Evolutionary conservation across 64 coral and sea anemone species (phyloP).

Genomic region (Pachyseris speciosa): DNA sequence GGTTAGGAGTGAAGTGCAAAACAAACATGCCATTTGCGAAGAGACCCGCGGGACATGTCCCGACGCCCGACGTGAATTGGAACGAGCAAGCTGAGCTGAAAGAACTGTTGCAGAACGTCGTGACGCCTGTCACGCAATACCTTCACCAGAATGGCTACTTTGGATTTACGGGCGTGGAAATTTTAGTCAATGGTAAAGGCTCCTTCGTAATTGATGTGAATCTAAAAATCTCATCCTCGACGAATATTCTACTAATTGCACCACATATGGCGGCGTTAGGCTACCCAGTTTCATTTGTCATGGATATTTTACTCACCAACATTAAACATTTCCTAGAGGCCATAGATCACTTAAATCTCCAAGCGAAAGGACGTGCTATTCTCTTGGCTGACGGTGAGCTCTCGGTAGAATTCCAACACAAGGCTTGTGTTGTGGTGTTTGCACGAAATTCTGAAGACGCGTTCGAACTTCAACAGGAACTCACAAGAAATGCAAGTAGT

Average conservation of each 20-base stretch:
- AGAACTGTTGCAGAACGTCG: conserved; percentile 38
- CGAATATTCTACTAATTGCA: conserved; percentile 75
- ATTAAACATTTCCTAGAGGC: conserved; percentile 50
- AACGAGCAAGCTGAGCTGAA: conserved; percentile 81
- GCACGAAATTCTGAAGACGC: conserved; percentile 63
- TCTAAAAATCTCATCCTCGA: conserved; percentile 73
- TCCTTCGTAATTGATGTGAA: conserved; percentile 82
- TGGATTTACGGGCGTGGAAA: conserved; percentile 80
- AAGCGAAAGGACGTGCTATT: conserved; percentile 55
- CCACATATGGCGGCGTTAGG: conserved; percentile 80
- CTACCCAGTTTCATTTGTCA: conserved; percentile 63
- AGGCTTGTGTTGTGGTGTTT: conserved; percentile 72
- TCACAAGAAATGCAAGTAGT: neutral
- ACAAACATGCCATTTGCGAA: conserved; percentile 72
- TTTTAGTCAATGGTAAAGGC: conserved; percentile 75
- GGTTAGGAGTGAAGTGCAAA: conserved; percentile 82
- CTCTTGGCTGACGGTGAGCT: conserved; percentile 50
- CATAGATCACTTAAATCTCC: conserved; percentile 68
- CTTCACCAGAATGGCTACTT: conserved; percentile 91
- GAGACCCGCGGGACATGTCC: conserved; percentile 18
- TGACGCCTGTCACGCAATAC: conserved; percentile 78
- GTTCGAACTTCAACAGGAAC: conserved; percentile 47
- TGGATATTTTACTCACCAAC: conserved; percentile 41
- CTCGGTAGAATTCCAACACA: conserved; percentile 46
- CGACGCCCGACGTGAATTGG: conserved; percentile 76